Base-by-base conservation (phyloP, 92 coral and sea anemone species). In the Epizoanthus ramosus region DNA sequence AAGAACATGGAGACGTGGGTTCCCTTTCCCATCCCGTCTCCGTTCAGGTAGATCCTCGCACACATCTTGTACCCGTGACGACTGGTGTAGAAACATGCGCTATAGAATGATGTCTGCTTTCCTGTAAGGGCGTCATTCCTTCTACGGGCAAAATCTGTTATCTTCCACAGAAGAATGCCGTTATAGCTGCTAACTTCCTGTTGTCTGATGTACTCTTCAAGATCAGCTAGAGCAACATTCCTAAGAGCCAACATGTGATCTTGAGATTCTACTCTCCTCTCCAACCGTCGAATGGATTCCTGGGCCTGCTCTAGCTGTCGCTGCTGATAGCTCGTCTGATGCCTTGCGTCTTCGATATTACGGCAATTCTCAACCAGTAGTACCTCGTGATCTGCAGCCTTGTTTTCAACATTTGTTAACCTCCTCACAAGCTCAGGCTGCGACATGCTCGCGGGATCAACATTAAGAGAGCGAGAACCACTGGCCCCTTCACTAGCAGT, bases 81-180 rank as follows among this genome's bases (percentile, higher is more conserved):
- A 28, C 31, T 28, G 31, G 31, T 28, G 31, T 28, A 28, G 31
- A 28, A 28, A 2, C 31, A 28, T 28, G 31, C 31, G 2, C 31
- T 28, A 28, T 28, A 28, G 31, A 28, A 28, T 0, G 31, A 28
- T 0, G 37, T 8, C 37, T 64, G 37, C 6, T 3, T 14, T 64
- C 41, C 70, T 2, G 70, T 21, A 15, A 0, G 68, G 2, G 67
- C 85, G 24, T 74, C 87, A 57, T 75, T 75, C 76, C 75, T 52
- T 33, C 71, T 84, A 0, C 83, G 82, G 0, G 87, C 83, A 84
- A 23, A 84, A 47, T 84, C 87, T 8, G 87, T 16, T n/a, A 81
- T 81, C 9, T 81, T 81, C 85, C 85, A 81, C 45, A 71, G 18
- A 13, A 84, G 74, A 8, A 43, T 68, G 57, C 87, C 83, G 37